phyloP scores from a whole-genome alignment of 2,113 vertebrate genomes.

The Syngnathus floridae region DNA sequence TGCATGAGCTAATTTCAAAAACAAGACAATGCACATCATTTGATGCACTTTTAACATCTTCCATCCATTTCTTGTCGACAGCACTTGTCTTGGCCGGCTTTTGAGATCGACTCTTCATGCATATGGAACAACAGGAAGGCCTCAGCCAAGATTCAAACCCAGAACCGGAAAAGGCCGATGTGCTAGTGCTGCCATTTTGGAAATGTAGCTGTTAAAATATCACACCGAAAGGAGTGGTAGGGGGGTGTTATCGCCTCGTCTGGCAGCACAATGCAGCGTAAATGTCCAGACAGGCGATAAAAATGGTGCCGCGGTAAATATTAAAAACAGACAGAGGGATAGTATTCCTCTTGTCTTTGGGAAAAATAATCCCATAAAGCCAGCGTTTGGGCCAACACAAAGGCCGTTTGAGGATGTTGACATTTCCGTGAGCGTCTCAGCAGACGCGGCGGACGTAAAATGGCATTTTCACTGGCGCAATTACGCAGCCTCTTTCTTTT shows the following conservation, averaged over 20 bases:
- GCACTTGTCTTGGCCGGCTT: not conserved
- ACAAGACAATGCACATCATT: not conserved
- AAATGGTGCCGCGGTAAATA: slow-evolving; percentile 20
- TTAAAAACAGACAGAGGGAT: slow-evolving; percentile 43
- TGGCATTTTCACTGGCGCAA: slow-evolving; percentile 22
- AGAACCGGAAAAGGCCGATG: not conserved
- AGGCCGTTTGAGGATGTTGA: slow-evolving; percentile 39
- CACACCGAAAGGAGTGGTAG: not conserved
- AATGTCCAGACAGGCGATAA: not conserved
- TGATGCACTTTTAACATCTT: not conserved
- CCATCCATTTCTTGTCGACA: not conserved
- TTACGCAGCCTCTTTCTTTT: slow-evolving; percentile 7
- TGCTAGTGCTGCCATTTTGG: not conserved
- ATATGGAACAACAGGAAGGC: not conserved
- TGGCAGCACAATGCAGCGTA: not conserved
- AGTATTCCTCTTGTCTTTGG: slow-evolving; percentile 26
- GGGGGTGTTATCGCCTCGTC: not conserved
- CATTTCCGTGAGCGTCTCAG: slow-evolving; percentile 35
- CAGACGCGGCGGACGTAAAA: slow-evolving; percentile 34
- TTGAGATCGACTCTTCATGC: no score
- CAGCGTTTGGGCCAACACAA: slow-evolving; percentile 46
- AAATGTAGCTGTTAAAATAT: not conserved
- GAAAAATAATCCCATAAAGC: slow-evolving; percentile 60
- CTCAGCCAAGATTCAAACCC: not conserved
- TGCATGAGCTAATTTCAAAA: not conserved